These are phyloP conservation scores for Muntiacus reevesi DNA, from an alignment of 2,113 vertebrate genomes.

Conservation along the genomic window DNA sequence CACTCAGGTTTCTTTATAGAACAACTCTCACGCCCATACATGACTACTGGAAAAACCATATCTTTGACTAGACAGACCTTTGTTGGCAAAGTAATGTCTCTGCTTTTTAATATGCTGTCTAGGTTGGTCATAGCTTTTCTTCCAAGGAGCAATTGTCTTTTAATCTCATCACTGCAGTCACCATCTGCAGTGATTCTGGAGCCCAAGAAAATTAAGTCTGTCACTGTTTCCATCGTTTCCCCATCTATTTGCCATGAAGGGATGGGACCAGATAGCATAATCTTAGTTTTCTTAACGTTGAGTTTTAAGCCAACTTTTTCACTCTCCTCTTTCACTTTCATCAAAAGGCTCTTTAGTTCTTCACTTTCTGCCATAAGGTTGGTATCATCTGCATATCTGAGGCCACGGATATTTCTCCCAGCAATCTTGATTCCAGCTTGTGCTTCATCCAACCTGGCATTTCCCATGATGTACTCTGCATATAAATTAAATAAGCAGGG, in stretches of 20 bases:
- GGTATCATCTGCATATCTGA: not conserved
- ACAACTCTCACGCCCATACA: not conserved
- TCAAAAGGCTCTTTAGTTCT: not conserved
- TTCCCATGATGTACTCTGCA: not conserved
- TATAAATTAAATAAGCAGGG: not conserved
- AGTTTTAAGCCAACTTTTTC: not conserved
- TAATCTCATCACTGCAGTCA: not conserved
- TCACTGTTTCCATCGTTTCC: not conserved
- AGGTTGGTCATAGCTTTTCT: not conserved
- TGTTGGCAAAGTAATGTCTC: not conserved
- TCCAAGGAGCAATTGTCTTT: not conserved
- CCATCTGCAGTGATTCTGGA: not conserved
- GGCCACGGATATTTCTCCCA: not conserved
- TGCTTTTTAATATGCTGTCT: not conserved
- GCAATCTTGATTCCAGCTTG: not conserved
- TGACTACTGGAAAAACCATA: not conserved
- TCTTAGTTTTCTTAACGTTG: not conserved
- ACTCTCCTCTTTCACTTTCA: not conserved
- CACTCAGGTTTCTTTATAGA: not conserved
- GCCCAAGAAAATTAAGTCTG: not conserved
- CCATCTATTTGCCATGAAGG: not conserved
- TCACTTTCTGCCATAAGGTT: not conserved
- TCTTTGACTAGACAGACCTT: not conserved
- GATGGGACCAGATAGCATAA: fast-evolving
- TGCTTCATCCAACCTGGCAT: not conserved